phyloP scores from a whole-genome alignment of 1,140 invertebrate species.

The Papilio glaucus region DNA sequence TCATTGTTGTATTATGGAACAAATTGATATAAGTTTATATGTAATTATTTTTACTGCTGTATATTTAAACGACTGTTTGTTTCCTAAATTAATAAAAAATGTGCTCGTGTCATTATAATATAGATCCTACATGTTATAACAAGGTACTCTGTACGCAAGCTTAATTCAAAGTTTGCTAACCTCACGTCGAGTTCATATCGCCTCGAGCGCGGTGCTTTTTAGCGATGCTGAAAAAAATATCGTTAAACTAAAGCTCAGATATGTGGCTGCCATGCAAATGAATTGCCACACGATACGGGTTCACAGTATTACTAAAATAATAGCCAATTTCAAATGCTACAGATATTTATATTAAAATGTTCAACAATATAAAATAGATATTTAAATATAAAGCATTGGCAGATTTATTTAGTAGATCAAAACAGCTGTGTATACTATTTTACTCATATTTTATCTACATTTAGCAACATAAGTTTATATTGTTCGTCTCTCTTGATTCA shows the following conservation, averaged over 20 bases:
- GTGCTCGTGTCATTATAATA: too few relatives aligned
- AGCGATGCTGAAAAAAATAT: slow-evolving; percentile 5
- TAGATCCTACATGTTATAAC: neutral
- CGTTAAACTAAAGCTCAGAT: neutral
- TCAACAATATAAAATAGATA: neutral
- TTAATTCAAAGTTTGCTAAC: neutral
- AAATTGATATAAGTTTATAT: too few relatives aligned
- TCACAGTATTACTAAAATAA: slow-evolving; percentile 2
- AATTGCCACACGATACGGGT: neutral
- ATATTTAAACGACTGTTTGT: too few relatives aligned
- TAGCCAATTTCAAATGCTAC: slow-evolving; percentile 18
- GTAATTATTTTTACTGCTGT: too few relatives aligned
- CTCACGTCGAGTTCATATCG: slow-evolving; percentile 4
- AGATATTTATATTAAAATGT: neutral
- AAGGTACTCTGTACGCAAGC: neutral
- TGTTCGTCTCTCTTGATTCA: too few relatives aligned
- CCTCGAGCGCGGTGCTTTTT: neutral
- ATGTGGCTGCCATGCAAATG: slow-evolving; percentile 1
- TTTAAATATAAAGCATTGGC: too few relatives aligned
- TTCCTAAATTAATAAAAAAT: too few relatives aligned
- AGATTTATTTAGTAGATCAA: too few relatives aligned
- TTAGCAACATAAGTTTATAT: too few relatives aligned
- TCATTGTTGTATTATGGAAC: too few relatives aligned
- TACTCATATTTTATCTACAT: too few relatives aligned
- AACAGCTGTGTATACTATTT: too few relatives aligned